A percentile compares a stretch with the other conserved stretches of the same genome.
Conservation (phyloP, 2,888 invertebrate species). For the Dasypogon diadema region DNA sequence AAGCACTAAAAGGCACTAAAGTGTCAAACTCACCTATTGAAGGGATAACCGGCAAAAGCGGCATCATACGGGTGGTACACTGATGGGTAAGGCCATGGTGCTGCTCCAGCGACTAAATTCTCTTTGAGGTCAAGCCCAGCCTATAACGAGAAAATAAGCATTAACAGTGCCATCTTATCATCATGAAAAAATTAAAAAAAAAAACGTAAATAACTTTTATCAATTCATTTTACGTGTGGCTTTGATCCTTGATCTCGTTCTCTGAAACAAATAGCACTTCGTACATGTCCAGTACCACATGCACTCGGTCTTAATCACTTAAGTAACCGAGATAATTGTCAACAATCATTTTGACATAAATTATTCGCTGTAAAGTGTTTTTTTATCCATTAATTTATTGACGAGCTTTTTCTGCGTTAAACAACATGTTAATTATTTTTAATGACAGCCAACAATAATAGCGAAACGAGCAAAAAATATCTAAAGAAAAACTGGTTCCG, state of each 20-base stretch:
- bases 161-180: slow-evolving; percentile 23
- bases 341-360: slow-evolving; percentile 46
- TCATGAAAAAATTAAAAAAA: slow-evolving; percentile 21
- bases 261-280: not conserved
- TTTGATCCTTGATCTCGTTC: slow-evolving; percentile 52
- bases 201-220: slow-evolving; percentile 36
- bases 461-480: slow-evolving; percentile 16
- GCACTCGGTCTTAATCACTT: not conserved
- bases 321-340: slow-evolving; percentile 29
- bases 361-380: slow-evolving; percentile 42
- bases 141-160: slow-evolving; percentile 69
- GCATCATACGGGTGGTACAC: slow-evolving; percentile 95
- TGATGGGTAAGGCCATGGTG: slow-evolving; percentile 91
- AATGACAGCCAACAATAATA: slow-evolving; percentile 53
- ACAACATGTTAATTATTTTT: slow-evolving; percentile 57
- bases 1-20: not conserved
- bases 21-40: slow-evolving; percentile 85
- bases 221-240: slow-evolving; percentile 35
- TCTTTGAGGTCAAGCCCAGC: slow-evolving; percentile 91
- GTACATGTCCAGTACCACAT: no score
- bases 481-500: slow-evolving; percentile 41
- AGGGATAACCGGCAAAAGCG: slow-evolving; percentile 92
- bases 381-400: slow-evolving; percentile 48
- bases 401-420: slow-evolving; percentile 51
- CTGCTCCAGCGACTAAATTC: slow-evolving; percentile 83